These are phyloP conservation scores for Papilio dardanus DNA, from an alignment of 1,140 invertebrate species.

Conservation along the genomic window DNA sequence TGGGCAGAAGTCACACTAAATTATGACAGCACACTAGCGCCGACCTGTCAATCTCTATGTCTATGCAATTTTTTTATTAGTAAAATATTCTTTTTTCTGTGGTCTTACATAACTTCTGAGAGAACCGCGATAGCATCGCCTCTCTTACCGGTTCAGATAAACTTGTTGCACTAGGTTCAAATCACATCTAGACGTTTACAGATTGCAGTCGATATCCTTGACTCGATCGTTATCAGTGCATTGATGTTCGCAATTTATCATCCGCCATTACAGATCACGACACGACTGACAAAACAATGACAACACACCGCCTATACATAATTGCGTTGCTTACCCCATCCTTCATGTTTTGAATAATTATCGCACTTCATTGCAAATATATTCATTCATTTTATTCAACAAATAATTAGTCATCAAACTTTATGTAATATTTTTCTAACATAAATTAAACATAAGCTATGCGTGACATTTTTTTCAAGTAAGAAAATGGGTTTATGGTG, in stretches of 20 bases:
- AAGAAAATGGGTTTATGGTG: background rate
- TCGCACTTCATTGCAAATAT: conserved; percentile 8
- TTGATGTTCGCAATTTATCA: conserved; percentile 23
- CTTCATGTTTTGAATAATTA: conserved; percentile 25
- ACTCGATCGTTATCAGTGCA: background rate
- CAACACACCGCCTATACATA: background rate
- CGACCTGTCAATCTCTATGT: no score
- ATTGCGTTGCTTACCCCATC: conserved; percentile 20
- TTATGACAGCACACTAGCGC: no score
- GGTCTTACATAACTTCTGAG: no score
- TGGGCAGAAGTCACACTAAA: no score
- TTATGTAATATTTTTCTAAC: background rate
- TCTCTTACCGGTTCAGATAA: no score
- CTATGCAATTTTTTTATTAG: no score
- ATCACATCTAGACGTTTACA: background rate
- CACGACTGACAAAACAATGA: conserved; percentile 29
- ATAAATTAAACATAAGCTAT: background rate
- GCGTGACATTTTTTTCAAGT: background rate
- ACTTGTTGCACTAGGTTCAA: no score
- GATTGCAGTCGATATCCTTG: conserved; percentile 15
- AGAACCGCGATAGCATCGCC: no score
- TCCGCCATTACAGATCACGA: background rate
- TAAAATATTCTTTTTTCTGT: no score
- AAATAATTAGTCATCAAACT: background rate
- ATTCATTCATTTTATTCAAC: background rate